These are phyloP conservation scores for Dryocosmus kuriphilus DNA, from an alignment of 2,888 invertebrate species.

Conservation along the genomic window DNA sequence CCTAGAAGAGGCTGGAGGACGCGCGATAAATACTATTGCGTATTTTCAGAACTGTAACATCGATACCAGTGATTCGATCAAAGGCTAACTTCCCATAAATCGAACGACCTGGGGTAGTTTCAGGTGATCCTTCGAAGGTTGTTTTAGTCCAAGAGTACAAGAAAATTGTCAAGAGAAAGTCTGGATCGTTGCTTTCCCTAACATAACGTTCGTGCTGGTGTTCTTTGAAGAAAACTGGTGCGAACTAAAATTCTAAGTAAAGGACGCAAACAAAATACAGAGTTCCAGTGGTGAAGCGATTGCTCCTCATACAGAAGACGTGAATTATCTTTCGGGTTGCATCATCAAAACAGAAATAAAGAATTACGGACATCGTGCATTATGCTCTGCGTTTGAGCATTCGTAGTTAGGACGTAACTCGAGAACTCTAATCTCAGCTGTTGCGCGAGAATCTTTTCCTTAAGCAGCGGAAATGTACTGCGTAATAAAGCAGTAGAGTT, in stretches of 20 bases:
- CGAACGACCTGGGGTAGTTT: not conserved
- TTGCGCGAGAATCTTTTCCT: constrained; percentile 8
- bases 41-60: constrained; percentile 38
- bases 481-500: constrained; percentile 14
- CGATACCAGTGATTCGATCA: constrained; percentile 15
- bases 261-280: not conserved
- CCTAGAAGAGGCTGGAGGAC: constrained; percentile 78
- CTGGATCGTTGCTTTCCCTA: not conserved
- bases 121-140: not conserved
- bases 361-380: constrained; percentile 31
- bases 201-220: constrained; percentile 28
- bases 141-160: not conserved
- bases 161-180: not conserved
- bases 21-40: constrained; percentile 58
- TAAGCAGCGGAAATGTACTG: not conserved
- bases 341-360: constrained; percentile 10
- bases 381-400: constrained; percentile 45
- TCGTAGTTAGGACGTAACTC: constrained; percentile 18
- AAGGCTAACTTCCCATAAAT: not conserved
- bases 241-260: not conserved
- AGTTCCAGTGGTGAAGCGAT: constrained; percentile 13
- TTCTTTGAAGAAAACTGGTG: not conserved
- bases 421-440: not conserved
- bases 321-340: not conserved
- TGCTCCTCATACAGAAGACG: not conserved